Conservation (phyloP, 2,113 vertebrate genomes). For the Loxodonta africana region DNA sequence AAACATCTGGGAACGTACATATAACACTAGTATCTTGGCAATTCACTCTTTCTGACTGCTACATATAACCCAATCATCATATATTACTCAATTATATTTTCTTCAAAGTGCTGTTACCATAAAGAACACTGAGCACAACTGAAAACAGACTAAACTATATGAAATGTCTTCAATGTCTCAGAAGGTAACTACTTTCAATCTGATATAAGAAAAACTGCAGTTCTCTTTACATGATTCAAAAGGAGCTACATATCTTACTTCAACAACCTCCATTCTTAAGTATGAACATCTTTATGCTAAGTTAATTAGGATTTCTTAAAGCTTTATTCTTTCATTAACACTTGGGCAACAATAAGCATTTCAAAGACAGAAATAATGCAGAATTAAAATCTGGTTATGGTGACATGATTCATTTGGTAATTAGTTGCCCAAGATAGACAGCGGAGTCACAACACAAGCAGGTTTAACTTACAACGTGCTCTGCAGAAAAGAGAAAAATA, state of each 20-base stretch:
- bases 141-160: constrained; percentile 27
- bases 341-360: constrained; percentile 63
- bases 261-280: constrained; percentile 40
- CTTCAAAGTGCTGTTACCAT: constrained; percentile 21
- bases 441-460: constrained; percentile 43
- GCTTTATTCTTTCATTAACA: constrained; percentile 71
- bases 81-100: constrained; percentile 51
- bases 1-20: constrained; percentile 64
- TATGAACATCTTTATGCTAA: constrained; percentile 62
- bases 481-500: neutral
- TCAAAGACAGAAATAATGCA: constrained; percentile 50
- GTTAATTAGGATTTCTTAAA: constrained; percentile 62
- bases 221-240: constrained; percentile 33
- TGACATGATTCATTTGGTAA: constrained; percentile 68
- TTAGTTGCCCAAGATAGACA: constrained; percentile 41
- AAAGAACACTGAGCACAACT: constrained; percentile 62
- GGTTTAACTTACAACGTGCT: constrained; percentile 57
- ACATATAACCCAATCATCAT: constrained; percentile 15
- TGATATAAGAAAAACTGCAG: neutral
- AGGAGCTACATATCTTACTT: neutral
- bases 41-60: constrained; percentile 21
- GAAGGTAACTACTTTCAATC: neutral
- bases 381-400: constrained; percentile 34
- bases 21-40: constrained; percentile 3
- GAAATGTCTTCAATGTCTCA: constrained; percentile 10